Evolutionary conservation across 2,797 vertebrate genomes (phyloP).

Genomic region (Lithobates sylvaticus): DNA sequence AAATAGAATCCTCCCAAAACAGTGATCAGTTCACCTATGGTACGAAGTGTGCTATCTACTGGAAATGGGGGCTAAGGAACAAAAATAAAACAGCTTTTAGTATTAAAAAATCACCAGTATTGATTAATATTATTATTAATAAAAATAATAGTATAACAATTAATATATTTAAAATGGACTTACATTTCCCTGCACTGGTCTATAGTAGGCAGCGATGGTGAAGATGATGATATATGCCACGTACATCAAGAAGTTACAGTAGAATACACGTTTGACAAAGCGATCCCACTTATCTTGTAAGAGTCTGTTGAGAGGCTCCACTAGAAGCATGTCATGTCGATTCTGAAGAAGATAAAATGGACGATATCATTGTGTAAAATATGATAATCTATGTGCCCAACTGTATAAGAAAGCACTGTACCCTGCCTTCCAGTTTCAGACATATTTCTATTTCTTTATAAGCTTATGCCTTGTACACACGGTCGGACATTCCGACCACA

Average conservation of each 20-base stretch:
- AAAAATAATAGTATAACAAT: not conserved
- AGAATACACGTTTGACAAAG: conserved; percentile 87
- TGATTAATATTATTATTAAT: not conserved
- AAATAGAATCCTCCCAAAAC: conserved; percentile 85
- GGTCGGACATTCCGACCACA: no score
- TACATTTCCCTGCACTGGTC: conserved; percentile 75
- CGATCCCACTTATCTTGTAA: conserved; percentile 92
- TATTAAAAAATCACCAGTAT: not conserved
- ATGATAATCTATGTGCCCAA: no score
- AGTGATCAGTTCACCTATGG: conserved; percentile 81
- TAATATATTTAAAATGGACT: conserved; percentile 7
- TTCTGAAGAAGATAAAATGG: conserved; percentile 78
- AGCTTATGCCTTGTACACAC: no score
- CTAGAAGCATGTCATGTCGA: conserved; percentile 92
- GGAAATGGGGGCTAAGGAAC: conserved; percentile 78
- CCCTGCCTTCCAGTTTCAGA: no score
- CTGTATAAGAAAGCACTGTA: no score
- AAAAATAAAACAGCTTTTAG: conserved; percentile 38
- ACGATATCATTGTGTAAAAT: not conserved
- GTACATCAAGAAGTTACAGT: conserved; percentile 88
- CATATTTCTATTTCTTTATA: no score
- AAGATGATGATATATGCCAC: conserved; percentile 85
- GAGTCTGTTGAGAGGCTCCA: conserved; percentile 87
- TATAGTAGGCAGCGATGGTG: conserved; percentile 84
- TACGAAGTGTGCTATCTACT: conserved; percentile 77